Conservation (phyloP, 2,113 vertebrate species). For the Pterophyllum scalare region DNA sequence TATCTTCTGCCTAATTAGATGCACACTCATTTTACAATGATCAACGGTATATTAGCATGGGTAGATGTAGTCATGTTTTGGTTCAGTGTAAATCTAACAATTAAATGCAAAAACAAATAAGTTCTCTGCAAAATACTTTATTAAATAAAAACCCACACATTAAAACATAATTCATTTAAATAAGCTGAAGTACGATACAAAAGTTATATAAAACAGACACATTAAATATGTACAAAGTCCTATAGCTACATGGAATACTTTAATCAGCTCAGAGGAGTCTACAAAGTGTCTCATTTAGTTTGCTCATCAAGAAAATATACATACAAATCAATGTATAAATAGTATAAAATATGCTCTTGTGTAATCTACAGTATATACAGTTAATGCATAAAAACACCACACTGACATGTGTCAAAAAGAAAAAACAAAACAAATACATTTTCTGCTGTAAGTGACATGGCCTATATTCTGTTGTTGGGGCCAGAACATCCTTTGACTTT, state of each 20-base stretch:
- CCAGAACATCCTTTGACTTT: neutral
- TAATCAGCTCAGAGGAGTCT: conserved; percentile 80
- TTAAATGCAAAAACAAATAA: neutral
- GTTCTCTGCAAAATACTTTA: conserved; percentile 63
- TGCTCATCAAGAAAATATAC: conserved; percentile 44
- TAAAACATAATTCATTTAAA: conserved; percentile 74
- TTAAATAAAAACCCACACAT: conserved; percentile 78
- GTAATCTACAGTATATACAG: conserved; percentile 65
- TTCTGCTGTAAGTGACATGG: too few relatives aligned
- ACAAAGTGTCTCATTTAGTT: conserved; percentile 80
- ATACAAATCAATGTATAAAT: conserved; percentile 57
- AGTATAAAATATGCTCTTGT: conserved; percentile 45
- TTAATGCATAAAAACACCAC: neutral
- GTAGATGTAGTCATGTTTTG: fast-evolving
- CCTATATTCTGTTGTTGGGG: neutral
- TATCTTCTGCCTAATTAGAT: neutral
- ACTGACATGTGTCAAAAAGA: conserved; percentile 22
- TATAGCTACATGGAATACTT: conserved; percentile 65
- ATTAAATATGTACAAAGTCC: conserved; percentile 79
- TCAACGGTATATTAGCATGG: neutral
- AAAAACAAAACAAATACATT: neutral
- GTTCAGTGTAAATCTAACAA: neutral
- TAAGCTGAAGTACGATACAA: conserved; percentile 73
- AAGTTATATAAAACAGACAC: conserved; percentile 70
- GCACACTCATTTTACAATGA: neutral